Base-by-base conservation (phyloP, 1,140 invertebrate species). In the Planococcus citri region DNA sequence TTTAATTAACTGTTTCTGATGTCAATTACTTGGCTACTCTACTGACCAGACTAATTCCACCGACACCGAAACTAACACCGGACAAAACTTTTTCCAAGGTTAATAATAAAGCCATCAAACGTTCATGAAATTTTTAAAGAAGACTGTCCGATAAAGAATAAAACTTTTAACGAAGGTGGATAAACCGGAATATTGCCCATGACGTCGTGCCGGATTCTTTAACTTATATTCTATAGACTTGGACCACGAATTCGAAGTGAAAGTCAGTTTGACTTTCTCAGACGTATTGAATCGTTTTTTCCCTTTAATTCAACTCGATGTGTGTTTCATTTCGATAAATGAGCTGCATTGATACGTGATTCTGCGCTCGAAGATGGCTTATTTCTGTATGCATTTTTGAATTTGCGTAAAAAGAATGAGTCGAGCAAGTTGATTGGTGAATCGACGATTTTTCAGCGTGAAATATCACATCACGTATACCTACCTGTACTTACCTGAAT, bases 231-330 rank as follows among this genome's bases (percentile, higher is more conserved):
- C 60, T 27, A 27, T 64, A 64, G 25, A 64, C 60, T 64, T 64
- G 17, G 60, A 25, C 14, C 60, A 64, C 60, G 60, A 64, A 64
- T 64, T 12, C 60, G 60, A 64, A 64, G 60, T 64, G 60, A 64
- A 64, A 64, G 60, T 64, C 10, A 27, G 60, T 64, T 64, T 27
- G 60, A 64, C 60, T 64, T 64, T 64, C 60, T 64, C 25, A 64
- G 21, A 64, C 17, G 10, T 51, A 51, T 51, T 51, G 41, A 51
- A n/a, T 51, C 41, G 41, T 51, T 2, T 51, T 9, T 51, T 51
- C n/a, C n/a, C 41, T 20, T 51, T 51, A 51, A 51, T 51, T 20
- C 17, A 51, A 51, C 41, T 20, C 41, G 41, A 51, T 20, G 41
- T 20, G 17, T 51, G 41, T 51, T 14, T 51, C 17, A 51, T 51